phyloP scores from a whole-genome alignment of 2,888 invertebrate genomes.

The Andrena haemorrhoa region DNA sequence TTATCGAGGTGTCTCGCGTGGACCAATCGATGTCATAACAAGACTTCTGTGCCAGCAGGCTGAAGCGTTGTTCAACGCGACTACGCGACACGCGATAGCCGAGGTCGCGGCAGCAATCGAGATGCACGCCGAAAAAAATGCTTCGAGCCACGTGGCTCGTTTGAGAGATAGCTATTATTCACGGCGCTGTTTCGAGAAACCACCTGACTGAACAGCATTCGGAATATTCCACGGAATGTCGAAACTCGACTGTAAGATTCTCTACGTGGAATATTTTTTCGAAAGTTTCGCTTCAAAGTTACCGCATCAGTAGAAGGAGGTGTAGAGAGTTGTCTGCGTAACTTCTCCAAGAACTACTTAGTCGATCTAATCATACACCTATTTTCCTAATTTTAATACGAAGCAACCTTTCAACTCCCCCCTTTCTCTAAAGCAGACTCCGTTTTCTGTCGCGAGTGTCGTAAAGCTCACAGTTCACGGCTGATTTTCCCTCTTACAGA shows the following conservation, averaged over 20 bases:
- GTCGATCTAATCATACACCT: no score
- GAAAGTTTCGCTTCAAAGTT: neutral
- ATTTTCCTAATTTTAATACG: no score
- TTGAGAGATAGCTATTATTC: neutral
- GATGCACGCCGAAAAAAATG: conserved; percentile 28
- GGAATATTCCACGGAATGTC: neutral
- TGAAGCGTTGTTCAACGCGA: neutral
- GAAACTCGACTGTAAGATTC: neutral
- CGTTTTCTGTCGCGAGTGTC: no score
- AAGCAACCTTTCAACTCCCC: no score
- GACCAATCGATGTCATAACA: conserved; percentile 43
- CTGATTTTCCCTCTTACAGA: no score
- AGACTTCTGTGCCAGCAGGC: conserved; percentile 21
- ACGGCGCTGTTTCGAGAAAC: neutral
- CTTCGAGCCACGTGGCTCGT: neutral
- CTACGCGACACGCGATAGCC: conserved; percentile 40
- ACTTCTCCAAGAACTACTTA: no score
- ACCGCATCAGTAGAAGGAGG: no score
- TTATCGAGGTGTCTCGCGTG: conserved; percentile 4
- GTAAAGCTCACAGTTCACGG: no score
- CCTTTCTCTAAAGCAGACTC: no score
- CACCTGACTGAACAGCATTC: neutral
- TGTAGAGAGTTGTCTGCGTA: no score
- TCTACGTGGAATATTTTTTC: neutral
- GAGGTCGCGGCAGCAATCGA: conserved; percentile 48